Evolutionary conservation across 2,797 vertebrate species (phyloP).

Genomic region (Chelonia mydas): DNA sequence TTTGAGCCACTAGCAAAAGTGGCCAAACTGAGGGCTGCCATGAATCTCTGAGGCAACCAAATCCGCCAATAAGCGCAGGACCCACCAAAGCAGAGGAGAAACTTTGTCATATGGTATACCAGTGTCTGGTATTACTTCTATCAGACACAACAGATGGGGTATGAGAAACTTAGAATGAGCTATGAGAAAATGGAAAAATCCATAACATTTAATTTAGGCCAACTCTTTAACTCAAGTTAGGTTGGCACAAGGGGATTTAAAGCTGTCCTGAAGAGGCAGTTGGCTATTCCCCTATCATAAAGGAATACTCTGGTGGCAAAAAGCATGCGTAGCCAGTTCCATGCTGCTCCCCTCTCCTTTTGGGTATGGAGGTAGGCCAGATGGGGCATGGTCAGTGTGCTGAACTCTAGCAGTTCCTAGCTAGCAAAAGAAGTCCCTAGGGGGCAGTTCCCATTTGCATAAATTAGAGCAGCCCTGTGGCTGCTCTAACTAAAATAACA

Average conservation of each 20-base stretch:
- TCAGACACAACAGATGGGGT: background rate
- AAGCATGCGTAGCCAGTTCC: background rate
- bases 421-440: background rate
- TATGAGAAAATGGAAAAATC: background rate
- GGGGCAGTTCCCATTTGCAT: background rate
- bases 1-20: no score
- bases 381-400: background rate
- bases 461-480: background rate
- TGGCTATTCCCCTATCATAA: rapidly evolving
- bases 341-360: background rate
- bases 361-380: background rate
- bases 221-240: background rate
- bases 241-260: background rate
- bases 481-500: no score
- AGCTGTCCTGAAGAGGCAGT: background rate
- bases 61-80: no score
- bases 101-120: background rate
- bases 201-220: rapidly evolving
- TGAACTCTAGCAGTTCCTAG: background rate
- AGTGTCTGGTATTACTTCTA: background rate
- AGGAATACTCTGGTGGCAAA: background rate
- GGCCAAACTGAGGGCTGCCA: no score
- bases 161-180: background rate
- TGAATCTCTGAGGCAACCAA: no score
- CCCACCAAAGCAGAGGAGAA: no score